Base-by-base conservation (phyloP, 23 tunicate genomes). In the Corella eumyota region DNA sequence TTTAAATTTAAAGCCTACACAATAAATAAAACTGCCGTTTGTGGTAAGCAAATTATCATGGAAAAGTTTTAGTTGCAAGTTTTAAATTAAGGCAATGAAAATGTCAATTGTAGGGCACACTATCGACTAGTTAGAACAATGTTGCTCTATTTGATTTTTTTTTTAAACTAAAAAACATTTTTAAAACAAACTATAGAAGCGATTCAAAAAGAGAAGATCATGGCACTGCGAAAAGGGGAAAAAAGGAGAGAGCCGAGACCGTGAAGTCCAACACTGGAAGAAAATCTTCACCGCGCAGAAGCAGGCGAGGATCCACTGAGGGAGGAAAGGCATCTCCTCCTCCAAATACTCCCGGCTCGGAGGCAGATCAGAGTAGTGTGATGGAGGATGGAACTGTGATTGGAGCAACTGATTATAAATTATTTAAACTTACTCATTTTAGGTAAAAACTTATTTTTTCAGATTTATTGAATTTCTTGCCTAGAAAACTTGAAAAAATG, bases 261-360 rank as follows among this genome's bases (percentile, higher is more conserved):
- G 71, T 64, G 25, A 65, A 58, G 30, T 29, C 73, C 38, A 61
- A 69, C 0, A 69, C 77, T 25, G 82, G 71, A 2, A 25, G 94
- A 44, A 56, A 71, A 64, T 72, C 83, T 9, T 84, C 94, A 2
- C 94, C 94, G 11, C 65, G 76, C 37, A 45, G 94, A 0, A 73
- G 94, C 34, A 40, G 94, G 0, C 44, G 83, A 20, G 94, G 76
- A 19, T 84, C 94, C 11, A 69, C 44, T 21, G 81, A 75, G 1
- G 90, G 90, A 17, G 76, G 58, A 15, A 80, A 66, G 60, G 50
- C 73, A 17, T 78, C 94, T 19, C 94, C 94, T 9, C 83, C 83
- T 0, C 94, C 94, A 0, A 58, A 56, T 6, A 84, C 94, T 45
- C 94, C 94, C 3, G 94, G 75, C n/a, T 84, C 94, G 23, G 94